phyloP scores from a whole-genome alignment of 2,797 vertebrate species.

The Numenius phaeopus region DNA sequence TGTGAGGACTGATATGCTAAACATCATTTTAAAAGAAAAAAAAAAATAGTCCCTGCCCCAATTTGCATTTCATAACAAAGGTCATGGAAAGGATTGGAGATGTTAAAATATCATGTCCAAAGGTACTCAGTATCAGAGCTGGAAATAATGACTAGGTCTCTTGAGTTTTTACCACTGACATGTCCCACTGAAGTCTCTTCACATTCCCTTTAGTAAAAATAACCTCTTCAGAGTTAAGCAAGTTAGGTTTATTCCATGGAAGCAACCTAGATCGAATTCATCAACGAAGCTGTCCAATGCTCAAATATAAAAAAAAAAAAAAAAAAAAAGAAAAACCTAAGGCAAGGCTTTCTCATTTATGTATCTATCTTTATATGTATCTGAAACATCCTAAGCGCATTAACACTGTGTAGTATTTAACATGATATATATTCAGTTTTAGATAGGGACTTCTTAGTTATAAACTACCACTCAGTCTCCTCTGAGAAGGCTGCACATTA shows the following conservation, averaged over 20 bases:
- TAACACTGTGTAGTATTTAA: not conserved
- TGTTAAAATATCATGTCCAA: not conserved
- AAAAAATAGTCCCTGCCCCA: not conserved
- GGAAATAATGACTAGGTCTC: not conserved
- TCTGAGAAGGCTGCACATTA: not conserved
- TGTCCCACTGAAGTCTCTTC: not conserved
- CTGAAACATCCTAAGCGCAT: not conserved
- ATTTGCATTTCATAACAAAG: not conserved
- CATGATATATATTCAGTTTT: not conserved
- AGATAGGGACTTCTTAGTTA: not conserved
- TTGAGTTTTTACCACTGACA: not conserved
- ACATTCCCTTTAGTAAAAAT: not conserved
- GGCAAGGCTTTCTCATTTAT: not conserved
- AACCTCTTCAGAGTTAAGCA: not conserved
- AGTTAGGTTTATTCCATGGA: not conserved
- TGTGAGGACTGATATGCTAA: fast-evolving
- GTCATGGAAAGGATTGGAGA: not conserved
- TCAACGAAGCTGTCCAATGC: not conserved
- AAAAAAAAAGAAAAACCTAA: not conserved
- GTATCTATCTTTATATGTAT: not conserved
- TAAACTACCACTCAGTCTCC: not conserved
- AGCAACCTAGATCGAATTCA: not conserved
- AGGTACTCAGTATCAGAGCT: not conserved
- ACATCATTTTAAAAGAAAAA: not conserved
- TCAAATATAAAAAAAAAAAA: not conserved